Evolutionary conservation across 1,140 invertebrate genomes (phyloP), one percentile per base, ranked within the genome.

Genomic region (Drosophila trapezifrons): DNA sequence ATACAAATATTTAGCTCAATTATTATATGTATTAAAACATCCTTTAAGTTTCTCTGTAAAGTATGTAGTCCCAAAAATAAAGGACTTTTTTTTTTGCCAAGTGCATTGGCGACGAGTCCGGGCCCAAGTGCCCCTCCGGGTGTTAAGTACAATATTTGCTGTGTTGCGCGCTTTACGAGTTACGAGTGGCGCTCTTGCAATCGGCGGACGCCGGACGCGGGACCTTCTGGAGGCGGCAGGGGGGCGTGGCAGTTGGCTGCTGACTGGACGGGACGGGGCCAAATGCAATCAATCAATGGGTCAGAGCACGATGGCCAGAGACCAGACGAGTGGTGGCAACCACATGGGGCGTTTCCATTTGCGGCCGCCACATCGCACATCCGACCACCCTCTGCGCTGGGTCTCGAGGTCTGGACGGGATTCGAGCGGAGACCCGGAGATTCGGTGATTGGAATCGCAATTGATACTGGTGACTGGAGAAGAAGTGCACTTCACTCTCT

Each of bases 311-410:
- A 80, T 82, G 76, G 60, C 70, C 70, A 71, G 57, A 63, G 59
- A 66, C 65, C 71, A 69, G 78, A 62, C 67, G 78, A 66, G 62
- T 66, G 49, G 64, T 71, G 71, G 49, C 84, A 89, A 80, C 84
- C 84, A 89, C 84, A 89, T 89, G 84, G 85, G 84, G 84, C 80
- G 84, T 90, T 90, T 90, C 84, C 84, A 89, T 89, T 89, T 89
- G 84, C 74, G 74, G 77, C 77, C 59, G 76, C 83, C 78, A 87
- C 60, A 60, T 54, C 51, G 49, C 52, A 60, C 78, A 82, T 22
- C 57, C 75, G 73, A 73, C 84, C 85, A 90, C 80, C 85, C 78
- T 71, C 75, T 71, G 80, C 20, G 80, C 45, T 22, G 51, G 51
- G 51, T 54, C 51, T 37, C 32, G 18, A 29, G 20, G 51, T 54